Evolutionary conservation across 2,888 invertebrate genomes (phyloP).

Genomic region (Ochropleura plecta): DNA sequence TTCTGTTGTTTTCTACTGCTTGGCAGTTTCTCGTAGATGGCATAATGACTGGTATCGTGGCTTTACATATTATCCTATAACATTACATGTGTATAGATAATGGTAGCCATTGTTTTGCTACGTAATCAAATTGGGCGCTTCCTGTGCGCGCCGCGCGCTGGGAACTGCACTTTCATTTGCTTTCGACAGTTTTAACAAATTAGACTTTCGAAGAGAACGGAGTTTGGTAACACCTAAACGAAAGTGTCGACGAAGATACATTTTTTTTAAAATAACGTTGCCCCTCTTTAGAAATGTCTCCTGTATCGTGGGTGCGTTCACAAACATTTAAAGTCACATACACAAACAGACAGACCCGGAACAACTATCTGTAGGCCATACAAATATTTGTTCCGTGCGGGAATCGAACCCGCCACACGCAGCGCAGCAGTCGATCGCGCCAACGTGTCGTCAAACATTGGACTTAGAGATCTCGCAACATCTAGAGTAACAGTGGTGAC

Average conservation of each 20-base stretch:
- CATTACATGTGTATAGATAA: slow-evolving; percentile 55
- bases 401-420: no score
- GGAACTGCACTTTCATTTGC: slow-evolving; percentile 40
- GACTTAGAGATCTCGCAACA: background rate
- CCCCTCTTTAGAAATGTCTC: no score
- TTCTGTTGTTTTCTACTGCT: background rate
- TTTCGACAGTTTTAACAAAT: slow-evolving; percentile 3
- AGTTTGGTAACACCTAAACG: slow-evolving; percentile 5
- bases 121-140: slow-evolving; percentile 58
- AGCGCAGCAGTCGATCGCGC: no score
- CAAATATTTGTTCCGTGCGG: no score
- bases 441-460: background rate
- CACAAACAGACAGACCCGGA: no score
- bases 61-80: slow-evolving; percentile 60
- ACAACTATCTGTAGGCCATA: no score
- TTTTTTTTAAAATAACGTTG: no score
- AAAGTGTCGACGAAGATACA: background rate
- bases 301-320: no score
- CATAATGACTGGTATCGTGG: slow-evolving; percentile 41
- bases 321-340: no score
- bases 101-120: slow-evolving; percentile 52
- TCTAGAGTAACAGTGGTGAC: background rate
- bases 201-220: slow-evolving; percentile 47
- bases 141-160: slow-evolving; percentile 34
- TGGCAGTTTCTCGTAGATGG: slow-evolving; percentile 2